Conservation (phyloP, 2,113 vertebrate genomes). For the Chrysochloris asiatica region DNA sequence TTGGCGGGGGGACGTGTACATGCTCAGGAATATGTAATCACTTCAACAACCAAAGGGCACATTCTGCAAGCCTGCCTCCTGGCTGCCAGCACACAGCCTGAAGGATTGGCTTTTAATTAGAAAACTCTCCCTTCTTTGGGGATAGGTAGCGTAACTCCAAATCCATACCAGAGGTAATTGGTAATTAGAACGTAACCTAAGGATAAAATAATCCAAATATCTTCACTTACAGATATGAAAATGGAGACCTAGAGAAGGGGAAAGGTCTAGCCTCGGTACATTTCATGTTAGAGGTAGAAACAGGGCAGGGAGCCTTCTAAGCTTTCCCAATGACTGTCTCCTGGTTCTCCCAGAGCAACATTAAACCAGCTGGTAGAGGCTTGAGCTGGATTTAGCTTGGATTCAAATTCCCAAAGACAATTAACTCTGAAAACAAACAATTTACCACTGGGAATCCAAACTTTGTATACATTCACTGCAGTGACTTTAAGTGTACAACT, state of each 20-base stretch:
- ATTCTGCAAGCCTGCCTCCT: too few species aligned
- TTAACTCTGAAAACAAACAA: neutral
- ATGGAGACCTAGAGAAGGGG: neutral
- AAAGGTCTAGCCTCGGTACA: neutral
- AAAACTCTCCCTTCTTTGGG: conserved; percentile 8
- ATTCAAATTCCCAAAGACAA: neutral
- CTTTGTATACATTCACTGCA: neutral
- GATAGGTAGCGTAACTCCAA: neutral
- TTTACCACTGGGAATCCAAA: neutral
- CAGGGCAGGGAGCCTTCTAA: neutral
- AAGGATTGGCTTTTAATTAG: too few species aligned
- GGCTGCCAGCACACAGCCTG: too few species aligned
- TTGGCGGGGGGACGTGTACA: too few species aligned
- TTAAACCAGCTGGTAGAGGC: neutral
- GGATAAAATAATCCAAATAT: neutral
- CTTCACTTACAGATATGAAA: neutral
- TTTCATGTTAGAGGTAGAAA: neutral
- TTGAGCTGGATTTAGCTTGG: neutral
- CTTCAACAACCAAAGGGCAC: too few species aligned
- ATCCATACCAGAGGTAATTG: neutral
- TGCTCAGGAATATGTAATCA: too few species aligned
- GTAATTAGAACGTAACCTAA: conserved; percentile 9
- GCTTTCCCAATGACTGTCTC: neutral
- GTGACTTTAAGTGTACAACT: conserved; percentile 8
- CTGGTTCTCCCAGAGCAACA: neutral